phyloP scores from a whole-genome alignment of 2,888 invertebrate genomes.

The Zaprionus obscuricornis region DNA sequence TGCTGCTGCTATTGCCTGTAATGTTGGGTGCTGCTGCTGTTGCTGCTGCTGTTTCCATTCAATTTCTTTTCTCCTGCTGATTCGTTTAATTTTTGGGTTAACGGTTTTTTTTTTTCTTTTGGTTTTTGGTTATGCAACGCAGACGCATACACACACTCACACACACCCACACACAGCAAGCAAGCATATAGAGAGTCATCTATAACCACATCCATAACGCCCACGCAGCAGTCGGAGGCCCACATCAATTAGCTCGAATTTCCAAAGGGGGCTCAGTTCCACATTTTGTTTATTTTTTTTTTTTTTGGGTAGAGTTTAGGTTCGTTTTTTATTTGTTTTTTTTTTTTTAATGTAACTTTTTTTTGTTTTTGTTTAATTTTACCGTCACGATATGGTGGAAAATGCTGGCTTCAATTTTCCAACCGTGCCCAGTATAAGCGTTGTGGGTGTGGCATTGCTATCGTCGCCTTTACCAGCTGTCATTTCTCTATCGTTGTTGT shows the following conservation, averaged over 20 bases:
- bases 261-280: conserved; percentile 36
- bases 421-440: conserved; percentile 70
- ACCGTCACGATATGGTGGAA: conserved; percentile 77
- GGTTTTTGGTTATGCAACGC: conserved; percentile 58
- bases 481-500: conserved; percentile 42
- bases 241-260: conserved; percentile 62
- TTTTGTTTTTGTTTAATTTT: conserved; percentile 39
- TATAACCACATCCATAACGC: no score
- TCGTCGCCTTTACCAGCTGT: conserved; percentile 58
- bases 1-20: conserved; percentile 38
- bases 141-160: conserved; percentile 23
- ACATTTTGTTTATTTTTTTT: conserved; percentile 5
- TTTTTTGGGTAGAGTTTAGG: conserved; percentile 27
- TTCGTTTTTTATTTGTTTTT: conserved; percentile 8
- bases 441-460: conserved; percentile 59
- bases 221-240: conserved; percentile 28
- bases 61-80: neutral
- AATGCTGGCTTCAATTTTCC: conserved; percentile 77
- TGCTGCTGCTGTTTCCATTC: conserved; percentile 34
- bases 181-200: no score
- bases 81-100: neutral
- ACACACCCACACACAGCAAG: neutral
- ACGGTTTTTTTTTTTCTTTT: conserved; percentile 1
- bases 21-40: conserved; percentile 50
- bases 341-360: conserved; percentile 37